phyloP scores from a whole-genome alignment of 2,797 vertebrate genomes.

The Cygnus olor region DNA sequence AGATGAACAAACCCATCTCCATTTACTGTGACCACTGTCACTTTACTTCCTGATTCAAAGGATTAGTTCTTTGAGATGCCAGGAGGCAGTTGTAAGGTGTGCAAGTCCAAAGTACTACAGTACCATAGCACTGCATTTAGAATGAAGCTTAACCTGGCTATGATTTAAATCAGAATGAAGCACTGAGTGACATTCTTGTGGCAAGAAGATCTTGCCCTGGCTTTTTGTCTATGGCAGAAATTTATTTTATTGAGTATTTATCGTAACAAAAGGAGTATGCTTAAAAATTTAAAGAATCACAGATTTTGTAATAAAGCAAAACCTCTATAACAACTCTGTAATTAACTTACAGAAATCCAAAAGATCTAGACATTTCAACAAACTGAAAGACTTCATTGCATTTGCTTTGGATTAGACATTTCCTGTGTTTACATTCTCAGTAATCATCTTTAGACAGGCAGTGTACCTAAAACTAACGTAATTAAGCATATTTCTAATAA shows the following conservation, averaged over 20 bases:
- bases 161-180: background rate
- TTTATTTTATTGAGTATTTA: background rate
- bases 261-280: background rate
- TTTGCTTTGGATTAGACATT: background rate
- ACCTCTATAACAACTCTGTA: background rate
- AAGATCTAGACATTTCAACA: background rate
- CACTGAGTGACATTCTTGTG: background rate
- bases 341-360: background rate
- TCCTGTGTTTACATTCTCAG: background rate
- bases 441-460: background rate
- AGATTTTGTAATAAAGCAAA: slow-evolving; percentile 3
- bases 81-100: background rate
- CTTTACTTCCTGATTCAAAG: background rate
- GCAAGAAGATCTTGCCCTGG: background rate
- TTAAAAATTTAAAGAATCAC: slow-evolving; percentile 6
- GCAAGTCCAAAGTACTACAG: background rate
- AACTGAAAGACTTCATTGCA: background rate
- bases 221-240: background rate
- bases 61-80: background rate
- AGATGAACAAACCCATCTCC: background rate
- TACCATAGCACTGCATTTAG: background rate
- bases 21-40: background rate
- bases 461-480: background rate
- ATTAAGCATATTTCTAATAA: background rate
- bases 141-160: background rate